Evolutionary conservation across 2,797 vertebrate genomes (phyloP).

Genomic region (Calcarius lapponicus): DNA sequence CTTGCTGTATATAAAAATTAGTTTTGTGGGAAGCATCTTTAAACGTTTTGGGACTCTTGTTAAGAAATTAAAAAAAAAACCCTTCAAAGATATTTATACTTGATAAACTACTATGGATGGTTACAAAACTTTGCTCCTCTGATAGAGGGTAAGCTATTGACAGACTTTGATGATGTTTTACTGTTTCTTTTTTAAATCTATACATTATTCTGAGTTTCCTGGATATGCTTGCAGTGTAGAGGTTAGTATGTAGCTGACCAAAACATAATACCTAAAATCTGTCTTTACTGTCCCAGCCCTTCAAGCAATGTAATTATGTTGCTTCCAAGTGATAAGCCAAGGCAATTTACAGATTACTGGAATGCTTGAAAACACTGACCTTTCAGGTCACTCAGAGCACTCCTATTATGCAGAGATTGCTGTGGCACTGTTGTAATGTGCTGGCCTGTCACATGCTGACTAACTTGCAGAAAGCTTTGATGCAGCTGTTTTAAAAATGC

Average conservation of each 20-base stretch:
- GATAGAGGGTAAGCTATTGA: no score
- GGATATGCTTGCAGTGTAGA: background rate
- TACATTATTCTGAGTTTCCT: background rate
- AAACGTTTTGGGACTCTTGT: background rate
- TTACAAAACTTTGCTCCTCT: background rate
- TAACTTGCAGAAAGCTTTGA: conserved; percentile 60
- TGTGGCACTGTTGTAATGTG: conserved; percentile 52
- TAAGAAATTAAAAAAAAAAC: rapidly evolving
- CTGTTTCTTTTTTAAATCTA: background rate
- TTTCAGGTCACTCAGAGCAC: conserved; percentile 18
- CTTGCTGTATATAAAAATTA: background rate
- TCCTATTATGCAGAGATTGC: conserved; percentile 47
- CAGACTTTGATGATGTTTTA: background rate
- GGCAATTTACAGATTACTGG: conserved; percentile 58
- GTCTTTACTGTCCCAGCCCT: background rate
- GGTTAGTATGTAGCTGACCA: background rate
- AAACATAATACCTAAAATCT: conserved; percentile 24
- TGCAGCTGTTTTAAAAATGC: conserved; percentile 62
- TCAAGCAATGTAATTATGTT: conserved; percentile 48
- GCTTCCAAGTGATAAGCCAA: conserved; percentile 55
- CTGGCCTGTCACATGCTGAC: conserved; percentile 63
- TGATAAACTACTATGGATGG: background rate
- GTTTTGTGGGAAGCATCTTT: background rate
- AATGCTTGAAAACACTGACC: conserved; percentile 49
- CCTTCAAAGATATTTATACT: background rate